Base-by-base conservation (phyloP, 1,140 invertebrate genomes). In the Mactra quadrangularis region DNA sequence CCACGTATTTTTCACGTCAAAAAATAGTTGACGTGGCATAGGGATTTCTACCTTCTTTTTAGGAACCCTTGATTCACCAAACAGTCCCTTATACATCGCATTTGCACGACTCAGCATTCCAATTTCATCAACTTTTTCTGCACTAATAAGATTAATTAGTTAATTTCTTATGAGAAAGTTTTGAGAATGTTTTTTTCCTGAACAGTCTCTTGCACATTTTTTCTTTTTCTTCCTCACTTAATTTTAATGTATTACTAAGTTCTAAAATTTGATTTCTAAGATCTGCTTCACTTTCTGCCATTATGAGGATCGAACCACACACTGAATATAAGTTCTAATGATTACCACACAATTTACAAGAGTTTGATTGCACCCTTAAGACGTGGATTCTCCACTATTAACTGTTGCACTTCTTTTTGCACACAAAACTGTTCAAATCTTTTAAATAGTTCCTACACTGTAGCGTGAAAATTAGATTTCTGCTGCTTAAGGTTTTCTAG, bases 81-180 rank as follows among this genome's bases (percentile, higher is more conserved):
- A 47, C 29, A 52, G 17, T 15, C 11, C 38, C 35, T 35, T 74
- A 50, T 35, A 74, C 7, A 74, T n/a, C 17, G 55, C 70, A 74
- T 55, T 53, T 19, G 52, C 70, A 31, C 52, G 27, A 31, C 3
- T 38, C 4, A 74, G 70, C 4, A 22, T 74, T 33, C 52, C 31
- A 19, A 74, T 74, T 57, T 74, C 70, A 57, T 74, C 52, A 74
- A 31, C 52, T 22, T 74, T 74, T 57, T 74, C 27, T 13, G 7
- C 17, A 31, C 25, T 33, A 55, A 74, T 17, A 22, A 9, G 41
- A 74, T 74, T 74, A 4, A 74, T 11, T 57, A 38, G 25, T 41
- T 74, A 52, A 41, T 74, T 35, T 57, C 38, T 52, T 35, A 29
- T 35, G 17, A 74, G 9, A 29, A 57, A 35, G 29, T n/a, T n/a